These are phyloP conservation scores for Perizoma flavofasciatum DNA, from an alignment of 2,888 invertebrate species.

Conservation along the genomic window DNA sequence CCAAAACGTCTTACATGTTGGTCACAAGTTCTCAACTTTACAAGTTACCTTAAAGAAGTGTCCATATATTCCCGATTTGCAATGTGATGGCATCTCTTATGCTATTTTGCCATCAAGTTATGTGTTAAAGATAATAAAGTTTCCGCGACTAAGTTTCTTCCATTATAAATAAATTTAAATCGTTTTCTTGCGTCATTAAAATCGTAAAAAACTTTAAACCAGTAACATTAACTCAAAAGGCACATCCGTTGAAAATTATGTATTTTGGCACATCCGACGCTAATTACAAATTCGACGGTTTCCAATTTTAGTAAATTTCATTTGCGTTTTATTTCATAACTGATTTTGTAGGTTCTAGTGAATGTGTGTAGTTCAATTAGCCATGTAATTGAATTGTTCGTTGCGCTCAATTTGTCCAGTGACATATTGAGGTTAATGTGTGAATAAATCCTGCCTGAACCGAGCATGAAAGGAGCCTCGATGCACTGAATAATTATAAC, in stretches of 20 bases:
- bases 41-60: too few relatives aligned
- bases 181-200: slow-evolving; percentile 22
- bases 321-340: slow-evolving; percentile 17
- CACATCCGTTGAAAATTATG: slow-evolving; percentile 18
- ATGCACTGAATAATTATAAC: too few relatives aligned
- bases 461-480: too few relatives aligned
- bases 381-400: slow-evolving; percentile 27
- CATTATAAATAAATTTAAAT: slow-evolving; percentile 10
- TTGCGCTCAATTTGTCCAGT: slow-evolving; percentile 26
- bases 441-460: slow-evolving; percentile 3
- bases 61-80: neutral
- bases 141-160: slow-evolving; percentile 8
- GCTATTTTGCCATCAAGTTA: neutral
- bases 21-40: too few relatives aligned
- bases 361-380: slow-evolving; percentile 18
- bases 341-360: slow-evolving; percentile 6
- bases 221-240: slow-evolving; percentile 8
- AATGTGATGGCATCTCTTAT: slow-evolving; percentile 2
- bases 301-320: slow-evolving; percentile 10
- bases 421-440: slow-evolving; percentile 19
- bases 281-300: slow-evolving; percentile 20
- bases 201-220: slow-evolving; percentile 11
- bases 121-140: slow-evolving; percentile 6
- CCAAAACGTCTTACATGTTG: too few relatives aligned
- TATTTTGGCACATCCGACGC: slow-evolving; percentile 12